Evolutionary conservation across 2,888 invertebrate genomes (phyloP), one percentile per base, ranked within the genome.

Genomic region (Epistrophella euchroma): DNA sequence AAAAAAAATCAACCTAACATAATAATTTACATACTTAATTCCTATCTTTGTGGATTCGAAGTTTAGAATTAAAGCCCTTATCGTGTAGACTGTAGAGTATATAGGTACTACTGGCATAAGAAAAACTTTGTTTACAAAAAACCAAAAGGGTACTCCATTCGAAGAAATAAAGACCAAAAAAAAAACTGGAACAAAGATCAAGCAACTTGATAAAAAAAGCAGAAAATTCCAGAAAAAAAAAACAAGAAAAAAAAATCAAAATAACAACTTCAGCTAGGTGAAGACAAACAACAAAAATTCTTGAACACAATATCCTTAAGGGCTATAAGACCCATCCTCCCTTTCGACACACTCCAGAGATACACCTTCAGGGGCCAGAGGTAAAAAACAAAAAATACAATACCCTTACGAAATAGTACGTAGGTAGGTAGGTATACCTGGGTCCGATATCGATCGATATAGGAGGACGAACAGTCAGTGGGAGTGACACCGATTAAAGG

Each of bases 11-110:
- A 70, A 32, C 70, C 22, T 35, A 50, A 74, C 74, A 64, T 45
- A 84, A 79, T 84, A 70, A 84, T 84, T 80, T 84, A 75, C 80
- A 84, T 80, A 84, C 80, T 80, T 80, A 84, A 84, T 75, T 66
- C 71, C 52, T 71, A 72, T 75, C 71, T 80, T 66, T 64, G 55
- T 43, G 35, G 47, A 40, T 58, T 52, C 64, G 52, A 70, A 35
- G 64, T 64, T 50, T 35, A 9, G 68, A 70, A 58, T 68, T 68
- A 58, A 58, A 68, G 28, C 35, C 43, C 35, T 43, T 40, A 56
- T 55, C 28, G 13, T 10, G 35, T 19, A 15, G 22, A 19, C 0
- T 25, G 2, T n/a, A n/a, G 4, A 4, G 25, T 28, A 28, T 28
- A 28, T 28, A 28, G 28, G 32, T 15, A 25, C 28, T 50, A 13